phyloP scores from a whole-genome alignment of 2,888 invertebrate genomes.

The Napeogenes inachia region DNA sequence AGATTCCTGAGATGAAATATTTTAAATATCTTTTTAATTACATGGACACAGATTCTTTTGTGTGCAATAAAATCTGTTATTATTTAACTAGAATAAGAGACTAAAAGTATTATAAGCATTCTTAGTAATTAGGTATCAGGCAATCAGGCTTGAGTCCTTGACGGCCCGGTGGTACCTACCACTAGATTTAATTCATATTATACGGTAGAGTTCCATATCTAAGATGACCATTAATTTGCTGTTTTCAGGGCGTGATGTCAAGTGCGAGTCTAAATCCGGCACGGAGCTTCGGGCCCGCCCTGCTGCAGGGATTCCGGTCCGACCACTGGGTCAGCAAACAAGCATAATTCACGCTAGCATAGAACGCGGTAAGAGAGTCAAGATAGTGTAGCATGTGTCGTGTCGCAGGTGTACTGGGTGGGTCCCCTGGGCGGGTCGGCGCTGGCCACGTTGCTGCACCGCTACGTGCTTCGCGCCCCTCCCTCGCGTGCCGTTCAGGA shows the following conservation, averaged over 20 bases:
- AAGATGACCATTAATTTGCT: not conserved
- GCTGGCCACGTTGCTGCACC: constrained; percentile 53
- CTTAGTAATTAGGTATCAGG: too few relatives aligned
- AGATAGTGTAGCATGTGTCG: not conserved
- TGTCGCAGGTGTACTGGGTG: constrained; percentile 70
- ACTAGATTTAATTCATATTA: too few relatives aligned
- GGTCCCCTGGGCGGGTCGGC: constrained; percentile 61
- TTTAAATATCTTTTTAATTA: too few relatives aligned
- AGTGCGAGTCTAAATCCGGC: constrained; percentile 85
- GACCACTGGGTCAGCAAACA: constrained; percentile 80
- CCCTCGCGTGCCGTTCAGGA: constrained; percentile 54
- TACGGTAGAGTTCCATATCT: too few relatives aligned
- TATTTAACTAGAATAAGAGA: too few relatives aligned
- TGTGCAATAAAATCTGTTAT: too few relatives aligned
- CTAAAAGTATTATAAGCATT: too few relatives aligned
- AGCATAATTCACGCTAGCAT: not conserved
- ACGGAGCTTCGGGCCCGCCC: constrained; percentile 83
- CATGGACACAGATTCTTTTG: too few relatives aligned
- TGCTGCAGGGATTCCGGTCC: constrained; percentile 79
- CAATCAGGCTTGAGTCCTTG: too few relatives aligned
- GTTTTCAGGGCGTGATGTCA: constrained; percentile 78
- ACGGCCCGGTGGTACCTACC: too few relatives aligned
- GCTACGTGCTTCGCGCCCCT: constrained; percentile 55
- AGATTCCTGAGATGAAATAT: too few relatives aligned
- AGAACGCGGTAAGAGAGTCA: not conserved